A percentile compares a stretch with the other conserved stretches of the same genome.
Evolutionary conservation across 2,797 vertebrate species (phyloP).

Genomic region (Cynopterus sphinx): DNA sequence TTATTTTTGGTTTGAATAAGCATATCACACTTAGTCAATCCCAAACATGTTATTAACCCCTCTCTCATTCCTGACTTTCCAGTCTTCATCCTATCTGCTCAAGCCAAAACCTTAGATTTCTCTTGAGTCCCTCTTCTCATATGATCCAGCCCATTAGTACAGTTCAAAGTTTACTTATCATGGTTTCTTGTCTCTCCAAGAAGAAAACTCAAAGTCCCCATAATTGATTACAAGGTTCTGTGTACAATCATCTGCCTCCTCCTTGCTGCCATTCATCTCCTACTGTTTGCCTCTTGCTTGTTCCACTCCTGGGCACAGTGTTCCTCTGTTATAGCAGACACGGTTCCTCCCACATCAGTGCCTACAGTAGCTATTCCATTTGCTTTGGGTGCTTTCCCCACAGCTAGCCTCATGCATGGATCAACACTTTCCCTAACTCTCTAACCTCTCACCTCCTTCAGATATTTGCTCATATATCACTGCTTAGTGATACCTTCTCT

Average conservation of each 20-base stretch:
- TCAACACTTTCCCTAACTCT: rapidly evolving
- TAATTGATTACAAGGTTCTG: neutral
- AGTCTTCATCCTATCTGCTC: neutral
- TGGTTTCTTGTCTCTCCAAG: neutral
- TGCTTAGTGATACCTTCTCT: neutral
- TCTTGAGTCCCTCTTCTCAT: neutral
- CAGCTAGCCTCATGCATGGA: neutral
- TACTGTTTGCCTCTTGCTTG: neutral
- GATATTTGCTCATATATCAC: neutral
- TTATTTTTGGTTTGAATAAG: neutral
- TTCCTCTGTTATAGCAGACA: neutral
- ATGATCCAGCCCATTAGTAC: neutral
- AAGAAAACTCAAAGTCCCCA: neutral
- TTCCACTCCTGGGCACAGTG: neutral
- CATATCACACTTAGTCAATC: neutral
- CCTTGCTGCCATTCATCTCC: neutral
- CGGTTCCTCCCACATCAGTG: rapidly evolving
- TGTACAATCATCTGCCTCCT: neutral
- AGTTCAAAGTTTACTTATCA: neutral
- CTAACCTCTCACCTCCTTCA: neutral
- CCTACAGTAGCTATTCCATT: neutral
- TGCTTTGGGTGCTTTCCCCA: neutral
- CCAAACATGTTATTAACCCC: neutral
- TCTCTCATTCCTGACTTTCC: neutral
- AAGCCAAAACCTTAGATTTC: neutral